Evolutionary conservation across 2,888 invertebrate species (phyloP).

Genomic region (Lycocerus yunnanus): DNA sequence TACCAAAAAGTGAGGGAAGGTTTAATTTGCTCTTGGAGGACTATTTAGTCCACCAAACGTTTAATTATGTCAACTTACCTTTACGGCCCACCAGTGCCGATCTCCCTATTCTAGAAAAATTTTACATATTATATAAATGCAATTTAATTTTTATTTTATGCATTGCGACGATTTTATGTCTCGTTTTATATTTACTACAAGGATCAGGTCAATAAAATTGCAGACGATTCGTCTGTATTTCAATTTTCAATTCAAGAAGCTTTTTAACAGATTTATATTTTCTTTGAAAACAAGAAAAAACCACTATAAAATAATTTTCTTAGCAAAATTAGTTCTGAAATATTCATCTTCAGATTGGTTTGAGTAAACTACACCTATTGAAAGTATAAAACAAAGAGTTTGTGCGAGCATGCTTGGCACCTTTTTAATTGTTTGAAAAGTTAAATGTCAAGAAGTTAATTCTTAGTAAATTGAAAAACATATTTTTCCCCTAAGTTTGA

Average conservation of each 20-base stretch:
- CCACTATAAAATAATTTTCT: neutral
- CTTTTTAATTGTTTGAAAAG: neutral
- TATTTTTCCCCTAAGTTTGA: neutral
- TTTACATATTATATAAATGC: neutral
- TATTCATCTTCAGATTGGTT: neutral
- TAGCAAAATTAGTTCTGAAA: neutral
- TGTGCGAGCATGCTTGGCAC: neutral
- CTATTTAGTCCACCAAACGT: neutral
- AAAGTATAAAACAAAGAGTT: neutral
- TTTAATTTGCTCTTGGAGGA: no score
- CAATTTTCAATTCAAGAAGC: neutral
- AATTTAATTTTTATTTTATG: neutral
- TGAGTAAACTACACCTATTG: neutral
- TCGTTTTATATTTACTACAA: neutral
- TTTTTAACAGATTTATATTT: neutral
- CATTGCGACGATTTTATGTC: neutral
- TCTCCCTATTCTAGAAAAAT: neutral
- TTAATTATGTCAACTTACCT: neutral
- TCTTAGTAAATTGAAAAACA: neutral
- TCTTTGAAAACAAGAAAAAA: neutral
- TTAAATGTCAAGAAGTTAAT: neutral
- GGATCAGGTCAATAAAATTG: neutral
- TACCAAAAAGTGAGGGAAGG: no score
- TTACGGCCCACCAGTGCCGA: neutral
- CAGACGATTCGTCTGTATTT: neutral